phyloP scores from a whole-genome alignment of 2,113 vertebrate genomes.

The Chaetura pelagica region DNA sequence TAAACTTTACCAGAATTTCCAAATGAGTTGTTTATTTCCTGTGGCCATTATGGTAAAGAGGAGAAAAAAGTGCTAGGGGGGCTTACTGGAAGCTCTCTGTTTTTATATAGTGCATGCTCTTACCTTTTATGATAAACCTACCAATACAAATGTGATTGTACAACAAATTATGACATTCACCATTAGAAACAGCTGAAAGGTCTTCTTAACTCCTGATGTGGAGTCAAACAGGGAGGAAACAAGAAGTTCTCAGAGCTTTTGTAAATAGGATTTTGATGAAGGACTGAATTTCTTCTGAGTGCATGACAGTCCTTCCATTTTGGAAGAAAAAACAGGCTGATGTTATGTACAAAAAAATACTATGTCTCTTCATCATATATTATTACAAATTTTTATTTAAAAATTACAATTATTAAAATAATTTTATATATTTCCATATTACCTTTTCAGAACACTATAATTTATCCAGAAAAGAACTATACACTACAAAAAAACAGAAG shows the following conservation, averaged over 20 bases:
- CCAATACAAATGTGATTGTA: neutral
- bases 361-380: neutral
- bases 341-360: neutral
- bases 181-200: neutral
- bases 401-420: neutral
- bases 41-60: neutral
- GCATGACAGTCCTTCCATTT: neutral
- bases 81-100: neutral
- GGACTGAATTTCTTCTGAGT: neutral
- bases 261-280: neutral
- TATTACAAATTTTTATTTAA: neutral
- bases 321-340: neutral
- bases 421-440: neutral
- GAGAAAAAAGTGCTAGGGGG: neutral
- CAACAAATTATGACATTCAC: neutral
- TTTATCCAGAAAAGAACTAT: neutral
- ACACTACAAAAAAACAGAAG: neutral
- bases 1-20: neutral
- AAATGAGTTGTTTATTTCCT: neutral
- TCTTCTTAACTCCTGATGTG: neutral
- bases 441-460: neutral
- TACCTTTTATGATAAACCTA: neutral
- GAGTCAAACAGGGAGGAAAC: neutral
- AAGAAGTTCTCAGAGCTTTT: neutral
- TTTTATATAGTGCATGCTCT: neutral